phyloP scores from a whole-genome alignment of 2,888 invertebrate species.

The Dugesia japonica region DNA sequence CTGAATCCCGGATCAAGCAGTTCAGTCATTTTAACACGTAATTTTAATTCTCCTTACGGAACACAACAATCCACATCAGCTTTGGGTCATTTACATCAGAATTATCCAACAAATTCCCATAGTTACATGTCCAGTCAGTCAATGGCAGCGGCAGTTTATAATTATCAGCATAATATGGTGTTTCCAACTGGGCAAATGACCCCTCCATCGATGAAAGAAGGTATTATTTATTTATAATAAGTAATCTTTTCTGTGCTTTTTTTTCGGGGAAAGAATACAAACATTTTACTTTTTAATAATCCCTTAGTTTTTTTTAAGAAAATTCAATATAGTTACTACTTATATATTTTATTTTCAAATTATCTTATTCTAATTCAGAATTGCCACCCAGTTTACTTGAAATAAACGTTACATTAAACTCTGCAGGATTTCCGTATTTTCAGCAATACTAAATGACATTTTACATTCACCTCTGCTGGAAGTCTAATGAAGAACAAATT shows the following conservation, averaged over 20 bases:
- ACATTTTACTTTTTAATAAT: too few species aligned
- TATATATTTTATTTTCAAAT: too few species aligned
- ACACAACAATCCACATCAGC: background rate
- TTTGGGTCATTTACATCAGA: conserved; percentile 4
- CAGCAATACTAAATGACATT: background rate
- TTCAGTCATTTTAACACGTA: conserved; percentile 7
- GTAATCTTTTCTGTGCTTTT: background rate
- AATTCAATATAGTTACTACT: too few species aligned
- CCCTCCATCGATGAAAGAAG: conserved; percentile 27
- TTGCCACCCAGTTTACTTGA: background rate
- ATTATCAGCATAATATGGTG: conserved; percentile 27
- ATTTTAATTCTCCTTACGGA: conserved; percentile 2
- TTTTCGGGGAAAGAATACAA: background rate
- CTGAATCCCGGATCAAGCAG: conserved; percentile 5
- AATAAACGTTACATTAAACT: background rate
- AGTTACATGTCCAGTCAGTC: conserved; percentile 2
- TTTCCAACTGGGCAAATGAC: conserved; percentile 26
- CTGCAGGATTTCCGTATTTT: background rate
- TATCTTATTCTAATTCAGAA: background rate
- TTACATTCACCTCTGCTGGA: background rate
- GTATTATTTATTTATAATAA: background rate
- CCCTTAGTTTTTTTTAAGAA: too few species aligned
- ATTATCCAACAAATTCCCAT: conserved; percentile 5
- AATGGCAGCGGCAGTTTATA: conserved; percentile 5
- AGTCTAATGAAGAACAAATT: background rate